phyloP scores from a whole-genome alignment of 2,113 vertebrate genomes.

The Elaphurus davidianus region DNA sequence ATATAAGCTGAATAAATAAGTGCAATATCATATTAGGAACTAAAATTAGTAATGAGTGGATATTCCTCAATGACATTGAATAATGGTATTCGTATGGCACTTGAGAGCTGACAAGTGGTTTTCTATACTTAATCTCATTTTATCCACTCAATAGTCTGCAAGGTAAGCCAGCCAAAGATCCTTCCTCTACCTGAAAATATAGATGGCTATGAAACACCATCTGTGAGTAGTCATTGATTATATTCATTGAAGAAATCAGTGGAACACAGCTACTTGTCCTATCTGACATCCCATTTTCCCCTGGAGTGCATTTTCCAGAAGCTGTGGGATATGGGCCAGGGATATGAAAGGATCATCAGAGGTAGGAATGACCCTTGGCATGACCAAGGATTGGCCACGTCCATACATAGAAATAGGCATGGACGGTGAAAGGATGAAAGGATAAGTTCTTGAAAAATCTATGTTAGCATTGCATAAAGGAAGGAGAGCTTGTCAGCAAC shows the following conservation, averaged over 20 bases:
- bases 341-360: not conserved
- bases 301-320: not conserved
- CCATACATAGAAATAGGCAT: not conserved
- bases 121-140: conserved; percentile 24
- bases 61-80: not conserved
- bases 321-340: not conserved
- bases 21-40: not conserved
- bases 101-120: not conserved
- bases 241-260: not conserved
- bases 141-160: not conserved
- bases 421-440: not conserved
- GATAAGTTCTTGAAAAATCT: not conserved
- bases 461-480: not conserved
- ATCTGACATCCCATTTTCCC: not conserved
- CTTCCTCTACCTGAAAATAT: not conserved
- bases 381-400: not conserved
- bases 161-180: not conserved
- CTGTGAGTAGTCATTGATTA: not conserved
- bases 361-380: not conserved
- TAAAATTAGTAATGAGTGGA: conserved; percentile 1
- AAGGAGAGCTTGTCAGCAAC: not conserved
- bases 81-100: not conserved
- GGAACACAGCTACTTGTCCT: not conserved
- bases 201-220: not conserved
- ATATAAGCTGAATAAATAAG: not conserved